phyloP scores from a whole-genome alignment of 2,888 invertebrate genomes.

The Pseudococcus longispinus region DNA sequence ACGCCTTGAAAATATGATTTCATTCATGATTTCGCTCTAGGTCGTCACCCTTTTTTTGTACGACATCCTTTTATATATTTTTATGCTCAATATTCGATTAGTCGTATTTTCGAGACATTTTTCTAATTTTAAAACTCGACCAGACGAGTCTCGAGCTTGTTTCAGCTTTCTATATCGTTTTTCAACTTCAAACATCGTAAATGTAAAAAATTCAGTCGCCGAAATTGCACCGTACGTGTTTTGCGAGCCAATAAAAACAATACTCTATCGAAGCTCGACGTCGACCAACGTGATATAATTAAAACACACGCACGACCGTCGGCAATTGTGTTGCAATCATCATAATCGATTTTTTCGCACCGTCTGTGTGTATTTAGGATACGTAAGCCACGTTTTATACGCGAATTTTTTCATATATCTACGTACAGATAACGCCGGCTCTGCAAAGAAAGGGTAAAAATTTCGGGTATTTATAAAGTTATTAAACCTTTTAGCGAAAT shows the following conservation, averaged over 20 bases:
- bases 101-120: neutral
- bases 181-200: neutral
- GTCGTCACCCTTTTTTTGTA: neutral
- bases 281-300: neutral
- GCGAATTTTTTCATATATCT: neutral
- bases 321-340: constrained; percentile 11
- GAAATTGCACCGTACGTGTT: neutral
- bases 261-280: neutral
- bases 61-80: neutral
- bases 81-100: neutral
- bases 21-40: neutral
- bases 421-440: neutral
- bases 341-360: constrained; percentile 27
- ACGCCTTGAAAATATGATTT: neutral
- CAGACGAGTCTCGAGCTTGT: neutral
- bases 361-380: constrained; percentile 10
- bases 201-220: neutral
- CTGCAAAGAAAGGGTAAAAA: neutral
- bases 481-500: neutral
- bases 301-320: neutral
- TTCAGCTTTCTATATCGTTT: neutral
- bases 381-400: neutral
- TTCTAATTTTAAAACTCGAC: neutral
- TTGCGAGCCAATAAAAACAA: neutral
- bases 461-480: neutral